Evolutionary conservation across 2,888 invertebrate species (phyloP).

Genomic region (Lasioglossum malachurum): DNA sequence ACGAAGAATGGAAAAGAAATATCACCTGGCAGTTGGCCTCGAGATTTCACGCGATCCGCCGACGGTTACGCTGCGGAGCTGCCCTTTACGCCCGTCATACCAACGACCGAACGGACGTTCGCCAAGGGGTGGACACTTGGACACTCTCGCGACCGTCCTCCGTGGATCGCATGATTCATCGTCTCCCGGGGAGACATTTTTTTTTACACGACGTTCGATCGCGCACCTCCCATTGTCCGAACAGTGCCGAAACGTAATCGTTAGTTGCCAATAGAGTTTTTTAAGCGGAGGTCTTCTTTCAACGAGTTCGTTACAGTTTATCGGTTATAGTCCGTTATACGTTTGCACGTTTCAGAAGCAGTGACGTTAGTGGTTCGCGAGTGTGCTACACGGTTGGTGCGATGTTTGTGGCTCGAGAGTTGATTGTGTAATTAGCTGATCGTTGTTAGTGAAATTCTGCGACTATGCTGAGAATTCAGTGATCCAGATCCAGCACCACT

Average conservation of each 20-base stretch:
- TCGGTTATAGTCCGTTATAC: background rate
- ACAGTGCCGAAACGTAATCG: background rate
- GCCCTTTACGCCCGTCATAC: background rate
- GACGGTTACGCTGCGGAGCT: conserved; percentile 35
- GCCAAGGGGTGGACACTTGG: conserved; percentile 19
- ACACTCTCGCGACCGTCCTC: background rate
- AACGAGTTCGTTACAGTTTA: background rate
- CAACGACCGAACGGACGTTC: conserved; percentile 22
- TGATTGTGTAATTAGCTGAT: background rate
- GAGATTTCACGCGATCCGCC: conserved; percentile 53
- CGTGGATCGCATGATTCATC: conserved; percentile 8
- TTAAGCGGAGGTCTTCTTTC: background rate
- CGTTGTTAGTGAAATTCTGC: background rate
- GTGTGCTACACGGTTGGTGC: background rate
- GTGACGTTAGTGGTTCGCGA: background rate
- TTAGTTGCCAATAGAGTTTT: background rate
- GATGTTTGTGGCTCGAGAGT: background rate
- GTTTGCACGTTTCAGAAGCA: background rate
- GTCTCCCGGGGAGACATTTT: background rate
- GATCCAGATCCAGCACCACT: no score
- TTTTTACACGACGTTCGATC: background rate
- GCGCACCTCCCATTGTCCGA: background rate
- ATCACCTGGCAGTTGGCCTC: conserved; percentile 60
- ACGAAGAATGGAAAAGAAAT: conserved; percentile 63
- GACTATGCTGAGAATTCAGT: no score